Evolutionary conservation across 2,797 vertebrate genomes (phyloP).

Genomic region (Pseudochirops cupreus): DNA sequence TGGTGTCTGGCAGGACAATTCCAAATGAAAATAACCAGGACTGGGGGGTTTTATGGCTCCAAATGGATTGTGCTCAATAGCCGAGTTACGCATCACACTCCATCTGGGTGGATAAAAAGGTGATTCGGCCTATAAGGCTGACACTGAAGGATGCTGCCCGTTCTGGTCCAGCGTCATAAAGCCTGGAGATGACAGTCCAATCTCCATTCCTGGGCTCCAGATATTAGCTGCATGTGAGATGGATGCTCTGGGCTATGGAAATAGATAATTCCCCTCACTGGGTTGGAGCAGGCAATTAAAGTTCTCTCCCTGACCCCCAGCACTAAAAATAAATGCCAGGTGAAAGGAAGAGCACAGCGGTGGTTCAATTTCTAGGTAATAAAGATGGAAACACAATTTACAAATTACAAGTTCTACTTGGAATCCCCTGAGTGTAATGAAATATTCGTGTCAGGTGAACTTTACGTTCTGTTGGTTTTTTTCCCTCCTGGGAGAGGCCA

Average conservation of each 20-base stretch:
- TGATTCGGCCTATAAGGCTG: slow-evolving; percentile 54
- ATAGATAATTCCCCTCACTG: slow-evolving; percentile 41
- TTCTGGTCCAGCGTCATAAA: slow-evolving; percentile 40
- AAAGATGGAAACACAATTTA: slow-evolving; percentile 45
- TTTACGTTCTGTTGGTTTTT: background rate
- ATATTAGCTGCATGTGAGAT: slow-evolving; percentile 31
- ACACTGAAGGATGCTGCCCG: slow-evolving; percentile 49
- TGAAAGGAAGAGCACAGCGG: slow-evolving; percentile 36
- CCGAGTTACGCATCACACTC: slow-evolving; percentile 11
- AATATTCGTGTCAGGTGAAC: background rate
- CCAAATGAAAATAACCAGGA: slow-evolving; percentile 55
- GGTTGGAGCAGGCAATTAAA: slow-evolving; percentile 36
- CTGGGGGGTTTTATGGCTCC: slow-evolving; percentile 53
- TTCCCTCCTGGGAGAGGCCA: fast-evolving
- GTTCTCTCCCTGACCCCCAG: slow-evolving; percentile 57
- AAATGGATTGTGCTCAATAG: slow-evolving; percentile 59
- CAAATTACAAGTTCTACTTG: slow-evolving; percentile 17
- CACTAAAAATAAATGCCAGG: slow-evolving; percentile 63
- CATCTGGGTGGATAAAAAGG: slow-evolving; percentile 41
- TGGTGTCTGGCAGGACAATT: background rate
- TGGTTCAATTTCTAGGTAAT: background rate
- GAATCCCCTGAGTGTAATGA: slow-evolving; percentile 30
- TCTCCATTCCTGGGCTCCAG: slow-evolving; percentile 49
- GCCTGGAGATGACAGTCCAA: slow-evolving; percentile 31
- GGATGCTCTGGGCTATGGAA: slow-evolving; percentile 37